Conservation (phyloP, 1,140 invertebrate genomes). For the Drosophila gunungcola region DNA sequence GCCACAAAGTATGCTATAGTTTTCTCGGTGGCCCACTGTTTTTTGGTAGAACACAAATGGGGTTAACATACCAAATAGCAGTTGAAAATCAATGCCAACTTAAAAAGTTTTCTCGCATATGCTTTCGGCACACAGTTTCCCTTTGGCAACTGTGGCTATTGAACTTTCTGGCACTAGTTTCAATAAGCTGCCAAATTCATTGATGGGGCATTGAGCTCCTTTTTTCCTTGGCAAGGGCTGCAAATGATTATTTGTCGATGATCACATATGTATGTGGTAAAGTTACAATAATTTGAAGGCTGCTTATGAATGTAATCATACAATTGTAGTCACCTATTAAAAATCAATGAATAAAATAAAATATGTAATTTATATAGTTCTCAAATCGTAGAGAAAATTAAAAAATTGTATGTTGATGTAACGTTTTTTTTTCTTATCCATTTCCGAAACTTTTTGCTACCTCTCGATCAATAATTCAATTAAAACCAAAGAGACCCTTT, state of each 20-base stretch:
- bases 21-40: constrained; percentile 44
- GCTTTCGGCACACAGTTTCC: constrained; percentile 27
- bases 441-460: not conserved
- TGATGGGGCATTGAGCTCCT: constrained; percentile 7
- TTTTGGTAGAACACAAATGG: constrained; percentile 33
- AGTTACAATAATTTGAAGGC: not conserved
- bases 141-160: constrained; percentile 27
- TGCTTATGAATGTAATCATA: not conserved
- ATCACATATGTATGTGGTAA: not conserved
- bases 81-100: constrained; percentile 55
- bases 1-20: constrained; percentile 65
- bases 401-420: too few relatives aligned
- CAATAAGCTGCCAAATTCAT: constrained; percentile 31
- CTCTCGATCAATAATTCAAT: constrained; percentile 34
- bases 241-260: constrained; percentile 18
- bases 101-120: constrained; percentile 48
- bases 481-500: constrained; percentile 17
- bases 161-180: constrained; percentile 26
- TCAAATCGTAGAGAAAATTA: too few relatives aligned
- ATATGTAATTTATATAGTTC: too few relatives aligned
- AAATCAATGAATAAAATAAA: too few relatives aligned
- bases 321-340: too few relatives aligned
- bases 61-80: constrained; percentile 8
- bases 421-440: too few relatives aligned
- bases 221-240: constrained; percentile 14